These are phyloP conservation scores for Tineola bisselliella DNA, from an alignment of 2,888 invertebrate genomes.

Conservation along the genomic window DNA sequence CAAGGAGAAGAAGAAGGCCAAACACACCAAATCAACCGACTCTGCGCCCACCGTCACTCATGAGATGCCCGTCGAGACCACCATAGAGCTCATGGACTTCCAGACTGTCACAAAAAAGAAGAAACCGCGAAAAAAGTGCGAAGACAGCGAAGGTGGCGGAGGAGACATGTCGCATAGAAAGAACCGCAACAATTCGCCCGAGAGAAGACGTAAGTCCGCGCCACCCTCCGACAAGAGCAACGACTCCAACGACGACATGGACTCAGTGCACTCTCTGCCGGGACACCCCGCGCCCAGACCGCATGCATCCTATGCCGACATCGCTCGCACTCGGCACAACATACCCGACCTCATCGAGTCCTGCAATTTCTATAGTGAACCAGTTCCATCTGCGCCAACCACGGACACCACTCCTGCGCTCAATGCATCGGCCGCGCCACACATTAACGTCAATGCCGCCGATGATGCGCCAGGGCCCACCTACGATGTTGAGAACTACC, in stretches of 20 bases:
- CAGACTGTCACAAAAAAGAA: slow-evolving; percentile 83
- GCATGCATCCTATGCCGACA: slow-evolving; percentile 69
- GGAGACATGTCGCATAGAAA: slow-evolving; percentile 17
- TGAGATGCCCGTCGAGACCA: slow-evolving; percentile 36
- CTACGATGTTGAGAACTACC: not conserved
- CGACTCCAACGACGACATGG: slow-evolving; percentile 83
- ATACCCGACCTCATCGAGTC: slow-evolving; percentile 64
- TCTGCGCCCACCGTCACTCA: slow-evolving; percentile 20
- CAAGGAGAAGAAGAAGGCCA: slow-evolving; percentile 15
- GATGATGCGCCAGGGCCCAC: not conserved
- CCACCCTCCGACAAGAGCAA: slow-evolving; percentile 85
- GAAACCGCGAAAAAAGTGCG: slow-evolving; percentile 76
- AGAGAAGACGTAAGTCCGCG: slow-evolving; percentile 71
- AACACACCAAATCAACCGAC: slow-evolving; percentile 21
- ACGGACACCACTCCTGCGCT: not conserved
- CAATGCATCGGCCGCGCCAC: not conserved
- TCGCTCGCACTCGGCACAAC: slow-evolving; percentile 65
- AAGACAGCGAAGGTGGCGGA: slow-evolving; percentile 51
- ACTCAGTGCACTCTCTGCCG: slow-evolving; percentile 86
- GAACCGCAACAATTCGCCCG: slow-evolving; percentile 26
- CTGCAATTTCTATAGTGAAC: slow-evolving; percentile 48
- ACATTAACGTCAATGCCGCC: not conserved
- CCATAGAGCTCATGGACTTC: slow-evolving; percentile 76
- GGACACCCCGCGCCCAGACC: slow-evolving; percentile 42
- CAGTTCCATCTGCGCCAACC: not conserved